Base-by-base conservation (phyloP, 92 coral and sea anemone genomes). In the Muricea muricata region DNA sequence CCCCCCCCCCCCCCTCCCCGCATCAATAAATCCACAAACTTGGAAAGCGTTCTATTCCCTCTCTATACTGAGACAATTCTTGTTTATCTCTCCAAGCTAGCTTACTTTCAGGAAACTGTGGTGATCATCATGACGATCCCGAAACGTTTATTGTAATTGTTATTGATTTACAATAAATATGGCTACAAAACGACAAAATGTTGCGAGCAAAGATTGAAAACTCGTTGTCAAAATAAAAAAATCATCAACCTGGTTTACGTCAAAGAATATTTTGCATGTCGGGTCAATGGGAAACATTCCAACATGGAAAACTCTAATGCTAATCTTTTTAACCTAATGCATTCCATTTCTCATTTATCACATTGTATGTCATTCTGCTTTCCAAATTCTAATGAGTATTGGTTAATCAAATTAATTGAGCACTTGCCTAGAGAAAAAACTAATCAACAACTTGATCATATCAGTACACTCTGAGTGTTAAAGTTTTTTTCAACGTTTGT, bases 291-390 rank as follows among this genome's bases (percentile, higher is more conserved):
- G 18, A 25, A 18, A 52, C 26, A 18, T 52, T 52, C n/a, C n/a
- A n/a, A n/a, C 24, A 52, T 18, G 18, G 60, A 52, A 52, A 52
- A 4, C 23, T 52, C 23, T 2, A 18, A 9, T 52, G 7, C 0
- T 52, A 52, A 52, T 63, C 37, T 28, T 63, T 30, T 0, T 15
- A 30, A 28, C 34, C 42, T n/a, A 8, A 8, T n/a, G 39, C 70
- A 32, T 63, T 29, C 35, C 70, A 63, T 32, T 26, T 60, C 68
- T 60, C 37, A 15, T 30, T 37, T 60, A 60, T 60, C 68, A 60
- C 68, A 60, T 25, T 25, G 11, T 60, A 60, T 60, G 68, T 60
- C 37, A 25, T 63, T 63, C 37, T 63, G 15, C 60, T 9, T 52
- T 18, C 60, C 60, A 52, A 52, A 18, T 52, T 25, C 60, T 52